phyloP scores from a whole-genome alignment of 2,113 vertebrate genomes.

The Isurus oxyrinchus region DNA sequence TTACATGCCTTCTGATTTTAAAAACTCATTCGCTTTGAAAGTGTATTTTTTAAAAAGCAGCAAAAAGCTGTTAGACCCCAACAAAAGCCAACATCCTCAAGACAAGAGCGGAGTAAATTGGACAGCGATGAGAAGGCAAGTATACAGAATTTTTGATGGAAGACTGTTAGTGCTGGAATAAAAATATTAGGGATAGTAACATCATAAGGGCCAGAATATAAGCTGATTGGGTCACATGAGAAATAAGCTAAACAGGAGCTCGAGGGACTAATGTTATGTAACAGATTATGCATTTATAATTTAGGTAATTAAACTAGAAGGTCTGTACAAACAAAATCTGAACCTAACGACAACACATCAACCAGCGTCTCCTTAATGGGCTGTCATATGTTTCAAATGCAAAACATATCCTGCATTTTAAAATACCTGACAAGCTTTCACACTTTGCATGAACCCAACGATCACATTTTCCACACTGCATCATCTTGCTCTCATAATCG shows the following conservation, averaged over 20 bases:
- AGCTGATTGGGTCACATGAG: not conserved
- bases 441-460: conserved; percentile 96
- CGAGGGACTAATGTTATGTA: not conserved
- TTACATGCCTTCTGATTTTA: not conserved
- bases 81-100: not conserved
- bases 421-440: conserved; percentile 83
- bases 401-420: not conserved
- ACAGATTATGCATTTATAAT: conserved; percentile 15
- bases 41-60: not conserved
- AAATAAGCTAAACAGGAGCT: not conserved
- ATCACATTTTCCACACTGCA: conserved; percentile 88
- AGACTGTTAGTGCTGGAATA: not conserved
- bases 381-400: not conserved
- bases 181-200: not conserved
- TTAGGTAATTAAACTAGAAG: not conserved
- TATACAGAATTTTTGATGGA: not conserved
- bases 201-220: not conserved
- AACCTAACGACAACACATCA: not conserved
- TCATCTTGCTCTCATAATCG: conserved; percentile 91
- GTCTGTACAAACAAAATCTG: not conserved
- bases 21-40: not conserved
- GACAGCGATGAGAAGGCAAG: not conserved
- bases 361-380: not conserved
- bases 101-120: not conserved
- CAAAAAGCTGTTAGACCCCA: not conserved